Evolutionary conservation across 1,140 invertebrate genomes (phyloP).

Genomic region (Drosophila nigrodunni): DNA sequence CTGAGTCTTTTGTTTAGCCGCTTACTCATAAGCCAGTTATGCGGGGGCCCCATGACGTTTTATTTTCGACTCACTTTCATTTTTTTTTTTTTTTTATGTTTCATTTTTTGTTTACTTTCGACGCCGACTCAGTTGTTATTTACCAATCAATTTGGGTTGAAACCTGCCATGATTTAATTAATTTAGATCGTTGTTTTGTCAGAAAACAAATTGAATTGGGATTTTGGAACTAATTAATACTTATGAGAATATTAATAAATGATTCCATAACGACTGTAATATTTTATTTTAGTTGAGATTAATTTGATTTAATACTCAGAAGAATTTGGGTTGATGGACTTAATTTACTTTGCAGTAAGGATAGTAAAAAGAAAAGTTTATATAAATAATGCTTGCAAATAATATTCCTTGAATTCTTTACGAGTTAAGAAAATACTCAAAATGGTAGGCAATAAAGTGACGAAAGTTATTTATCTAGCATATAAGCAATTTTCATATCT

Average conservation of each 20-base stretch:
- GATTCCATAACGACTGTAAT: too few relatives aligned
- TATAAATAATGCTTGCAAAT: too few relatives aligned
- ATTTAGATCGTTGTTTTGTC: neutral
- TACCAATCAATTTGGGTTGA: conserved; percentile 21
- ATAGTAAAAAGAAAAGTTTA: too few relatives aligned
- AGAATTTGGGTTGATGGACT: too few relatives aligned
- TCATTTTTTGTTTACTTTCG: conserved; percentile 3
- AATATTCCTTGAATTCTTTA: too few relatives aligned
- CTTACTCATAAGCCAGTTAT: conserved; percentile 34
- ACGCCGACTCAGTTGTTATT: conserved; percentile 8
- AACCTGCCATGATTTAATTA: conserved; percentile 17
- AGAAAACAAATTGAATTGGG: neutral
- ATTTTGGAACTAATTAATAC: neutral
- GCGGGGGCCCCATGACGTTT: conserved; percentile 34
- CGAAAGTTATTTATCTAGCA: too few relatives aligned
- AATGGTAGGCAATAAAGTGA: neutral
- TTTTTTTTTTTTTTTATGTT: neutral
- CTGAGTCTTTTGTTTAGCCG: conserved; percentile 50
- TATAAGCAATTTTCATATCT: neutral
- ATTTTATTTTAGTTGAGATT: too few relatives aligned
- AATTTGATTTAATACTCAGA: too few relatives aligned
- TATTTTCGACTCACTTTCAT: conserved; percentile 40
- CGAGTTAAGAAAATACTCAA: too few relatives aligned
- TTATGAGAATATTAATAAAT: neutral
- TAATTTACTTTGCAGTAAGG: too few relatives aligned